These are phyloP conservation scores for Pachypeltis micranthus DNA, from an alignment of 1,140 invertebrate species.

Conservation along the genomic window DNA sequence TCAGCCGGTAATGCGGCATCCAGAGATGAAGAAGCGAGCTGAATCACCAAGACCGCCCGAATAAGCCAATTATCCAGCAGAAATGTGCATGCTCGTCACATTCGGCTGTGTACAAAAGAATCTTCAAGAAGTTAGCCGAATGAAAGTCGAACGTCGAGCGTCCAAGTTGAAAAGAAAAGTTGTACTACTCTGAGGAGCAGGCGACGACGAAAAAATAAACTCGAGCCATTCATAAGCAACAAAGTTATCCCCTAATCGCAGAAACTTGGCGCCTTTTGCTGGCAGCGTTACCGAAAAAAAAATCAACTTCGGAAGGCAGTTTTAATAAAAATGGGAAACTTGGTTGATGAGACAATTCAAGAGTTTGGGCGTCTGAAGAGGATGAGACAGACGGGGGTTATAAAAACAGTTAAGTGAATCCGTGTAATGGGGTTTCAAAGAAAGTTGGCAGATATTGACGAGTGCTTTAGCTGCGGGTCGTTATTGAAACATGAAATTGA, in stretches of 20 bases:
- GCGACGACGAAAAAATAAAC: neutral
- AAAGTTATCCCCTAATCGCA: slow-evolving; percentile 2
- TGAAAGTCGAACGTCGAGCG: too few relatives aligned
- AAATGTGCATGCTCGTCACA: neutral
- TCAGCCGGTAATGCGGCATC: too few relatives aligned
- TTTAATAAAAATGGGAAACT: slow-evolving; percentile 10
- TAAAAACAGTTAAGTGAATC: slow-evolving; percentile 2
- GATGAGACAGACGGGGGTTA: neutral
- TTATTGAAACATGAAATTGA: slow-evolving; percentile 10
- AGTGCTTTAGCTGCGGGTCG: neutral
- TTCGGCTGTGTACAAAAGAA: neutral
- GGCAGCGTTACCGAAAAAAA: neutral
- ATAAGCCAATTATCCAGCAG: neutral
- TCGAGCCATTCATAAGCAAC: neutral
- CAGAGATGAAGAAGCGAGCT: neutral
- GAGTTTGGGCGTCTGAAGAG: neutral
- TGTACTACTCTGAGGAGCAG: neutral
- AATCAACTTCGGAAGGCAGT: slow-evolving; percentile 1
- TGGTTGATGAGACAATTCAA: slow-evolving; percentile 6
- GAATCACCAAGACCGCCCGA: neutral
- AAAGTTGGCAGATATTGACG: neutral
- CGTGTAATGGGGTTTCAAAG: slow-evolving; percentile 2
- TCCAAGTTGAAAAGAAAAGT: too few relatives aligned
- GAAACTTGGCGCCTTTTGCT: slow-evolving; percentile 6
- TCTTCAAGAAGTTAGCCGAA: too few relatives aligned